Evolutionary conservation across 1,140 invertebrate species (phyloP).

Genomic region (Leptinotarsa texana): DNA sequence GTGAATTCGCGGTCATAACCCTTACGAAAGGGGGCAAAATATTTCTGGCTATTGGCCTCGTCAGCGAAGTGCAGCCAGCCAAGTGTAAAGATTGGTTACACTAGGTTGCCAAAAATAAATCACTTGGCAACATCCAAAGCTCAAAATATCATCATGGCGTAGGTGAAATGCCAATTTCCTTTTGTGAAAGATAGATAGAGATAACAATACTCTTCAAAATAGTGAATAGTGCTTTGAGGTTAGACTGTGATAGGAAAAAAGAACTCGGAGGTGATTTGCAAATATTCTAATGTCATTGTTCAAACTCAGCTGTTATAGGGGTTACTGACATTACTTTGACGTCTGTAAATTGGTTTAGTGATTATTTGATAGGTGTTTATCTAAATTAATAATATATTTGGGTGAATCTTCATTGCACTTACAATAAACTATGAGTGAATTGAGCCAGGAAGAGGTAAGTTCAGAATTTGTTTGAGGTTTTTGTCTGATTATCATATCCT

Average conservation of each 20-base stretch:
- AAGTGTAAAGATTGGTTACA: too few species aligned
- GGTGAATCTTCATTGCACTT: not conserved
- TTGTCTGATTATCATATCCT: not conserved
- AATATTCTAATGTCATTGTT: conserved; percentile 44
- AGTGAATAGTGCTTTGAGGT: conserved; percentile 21
- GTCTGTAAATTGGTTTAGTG: conserved; percentile 44
- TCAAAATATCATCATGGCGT: not conserved
- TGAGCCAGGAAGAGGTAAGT: conserved; percentile 75
- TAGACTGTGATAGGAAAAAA: conserved; percentile 41
- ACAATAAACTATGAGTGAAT: conserved; percentile 65
- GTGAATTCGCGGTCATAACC: too few species aligned
- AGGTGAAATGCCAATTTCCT: not conserved
- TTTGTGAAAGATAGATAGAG: not conserved
- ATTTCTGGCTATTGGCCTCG: too few species aligned
- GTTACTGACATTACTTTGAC: conserved; percentile 52
- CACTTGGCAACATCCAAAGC: too few species aligned
- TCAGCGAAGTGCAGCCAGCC: too few species aligned
- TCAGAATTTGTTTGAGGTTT: conserved; percentile 11
- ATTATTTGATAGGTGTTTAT: conserved; percentile 31
- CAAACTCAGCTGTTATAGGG: conserved; percentile 48
- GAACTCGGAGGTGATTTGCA: conserved; percentile 34
- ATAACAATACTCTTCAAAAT: not conserved
- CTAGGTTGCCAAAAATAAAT: too few species aligned
- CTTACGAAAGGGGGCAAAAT: too few species aligned
- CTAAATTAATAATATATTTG: conserved; percentile 20